Evolutionary conservation across 2,797 vertebrate species (phyloP).

Genomic region (Danio jaintianensis): DNA sequence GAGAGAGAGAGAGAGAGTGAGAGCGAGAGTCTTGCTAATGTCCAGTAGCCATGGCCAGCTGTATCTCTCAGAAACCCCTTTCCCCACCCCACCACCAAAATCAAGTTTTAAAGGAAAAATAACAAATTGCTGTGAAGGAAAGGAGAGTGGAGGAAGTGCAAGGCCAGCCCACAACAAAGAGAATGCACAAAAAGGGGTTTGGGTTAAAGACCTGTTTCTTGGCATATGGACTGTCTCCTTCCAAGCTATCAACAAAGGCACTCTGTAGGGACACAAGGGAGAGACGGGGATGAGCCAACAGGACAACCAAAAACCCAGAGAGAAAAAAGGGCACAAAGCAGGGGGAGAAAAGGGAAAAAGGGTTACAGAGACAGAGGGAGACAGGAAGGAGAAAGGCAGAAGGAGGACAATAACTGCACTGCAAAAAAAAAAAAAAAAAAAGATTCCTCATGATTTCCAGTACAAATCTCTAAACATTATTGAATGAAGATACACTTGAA

Average conservation of each 20-base stretch:
- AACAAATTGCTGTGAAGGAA: constrained; percentile 50
- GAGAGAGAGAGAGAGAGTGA: not conserved
- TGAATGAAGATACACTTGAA: not conserved
- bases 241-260: constrained; percentile 91
- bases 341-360: constrained; percentile 12
- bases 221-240: constrained; percentile 88
- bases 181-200: constrained; percentile 73
- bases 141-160: constrained; percentile 54
- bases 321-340: constrained; percentile 25
- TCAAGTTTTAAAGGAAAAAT: constrained; percentile 35
- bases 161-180: constrained; percentile 77
- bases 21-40: constrained; percentile 46
- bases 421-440: no score
- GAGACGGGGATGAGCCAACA: constrained; percentile 76
- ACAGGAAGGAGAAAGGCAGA: constrained; percentile 12
- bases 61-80: constrained; percentile 49
- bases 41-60: constrained; percentile 53
- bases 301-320: constrained; percentile 59
- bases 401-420: constrained; percentile 22
- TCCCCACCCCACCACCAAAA: constrained; percentile 29
- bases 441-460: not conserved
- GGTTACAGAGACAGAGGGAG: constrained; percentile 28
- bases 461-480: not conserved
- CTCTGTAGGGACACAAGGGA: constrained; percentile 87
- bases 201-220: constrained; percentile 88